Percentiles rank a stretch among this genome's conserved stretches.
Evolutionary conservation across 1,140 invertebrate genomes (phyloP).

Genomic region (Megalonaias nervosa): DNA sequence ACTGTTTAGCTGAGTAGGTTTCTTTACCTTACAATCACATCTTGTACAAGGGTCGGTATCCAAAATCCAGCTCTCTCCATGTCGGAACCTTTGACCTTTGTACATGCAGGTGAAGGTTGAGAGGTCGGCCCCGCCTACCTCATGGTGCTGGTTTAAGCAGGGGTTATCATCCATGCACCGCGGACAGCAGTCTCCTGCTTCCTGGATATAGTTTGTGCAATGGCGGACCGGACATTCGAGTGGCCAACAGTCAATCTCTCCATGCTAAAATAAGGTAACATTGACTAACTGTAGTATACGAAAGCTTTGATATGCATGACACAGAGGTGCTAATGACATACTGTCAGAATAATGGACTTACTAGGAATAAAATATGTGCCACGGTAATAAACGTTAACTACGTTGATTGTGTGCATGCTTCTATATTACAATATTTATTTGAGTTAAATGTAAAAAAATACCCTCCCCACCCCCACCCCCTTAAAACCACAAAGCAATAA

Average conservation of each 20-base stretch:
- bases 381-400: no score
- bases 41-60: conserved; percentile 79
- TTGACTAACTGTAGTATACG: no score
- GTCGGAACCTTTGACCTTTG: conserved; percentile 41
- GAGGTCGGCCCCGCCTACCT: conserved; percentile 46
- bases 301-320: no score
- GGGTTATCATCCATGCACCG: conserved; percentile 78
- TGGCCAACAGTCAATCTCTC: conserved; percentile 91
- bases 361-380: no score
- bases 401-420: no score
- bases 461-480: no score
- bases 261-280: conserved; percentile 75
- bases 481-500: no score
- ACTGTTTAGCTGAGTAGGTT: background rate
- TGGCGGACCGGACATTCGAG: conserved; percentile 84
- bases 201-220: conserved; percentile 79
- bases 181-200: conserved; percentile 78
- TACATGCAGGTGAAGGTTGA: conserved; percentile 47
- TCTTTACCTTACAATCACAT: conserved; percentile 83
- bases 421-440: no score
- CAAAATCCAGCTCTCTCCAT: conserved; percentile 53
- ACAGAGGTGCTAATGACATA: no score
- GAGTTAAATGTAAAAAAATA: no score
- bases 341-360: no score
- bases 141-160: conserved; percentile 49